These are phyloP conservation scores for Pteria penguin DNA, from an alignment of 2,888 invertebrate species.

Conservation along the genomic window DNA sequence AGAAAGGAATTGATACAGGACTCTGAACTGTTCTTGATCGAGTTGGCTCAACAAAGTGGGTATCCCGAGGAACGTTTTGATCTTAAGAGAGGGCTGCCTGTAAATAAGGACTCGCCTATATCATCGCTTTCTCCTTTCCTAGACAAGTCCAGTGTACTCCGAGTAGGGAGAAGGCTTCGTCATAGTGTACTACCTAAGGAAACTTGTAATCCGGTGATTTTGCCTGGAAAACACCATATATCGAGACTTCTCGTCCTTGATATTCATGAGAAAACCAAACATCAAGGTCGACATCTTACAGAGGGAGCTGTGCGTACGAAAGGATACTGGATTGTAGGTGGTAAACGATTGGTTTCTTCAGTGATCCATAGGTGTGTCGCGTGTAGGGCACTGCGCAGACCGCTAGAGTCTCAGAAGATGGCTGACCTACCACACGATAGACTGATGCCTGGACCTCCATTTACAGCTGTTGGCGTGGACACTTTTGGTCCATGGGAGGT, in stretches of 20 bases:
- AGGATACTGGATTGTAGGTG: conserved; percentile 36
- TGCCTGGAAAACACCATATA: background rate
- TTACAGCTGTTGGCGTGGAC: conserved; percentile 35
- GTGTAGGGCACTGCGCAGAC: conserved; percentile 19
- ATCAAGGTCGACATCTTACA: conserved; percentile 14
- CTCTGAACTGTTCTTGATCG: background rate
- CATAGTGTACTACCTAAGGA: background rate
- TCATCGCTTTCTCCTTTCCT: background rate
- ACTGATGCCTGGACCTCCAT: conserved; percentile 24
- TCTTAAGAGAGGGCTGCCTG: background rate
- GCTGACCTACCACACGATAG: conserved; percentile 31
- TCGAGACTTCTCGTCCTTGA: background rate
- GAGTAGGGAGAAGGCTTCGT: background rate
- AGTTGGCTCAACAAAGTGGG: background rate
- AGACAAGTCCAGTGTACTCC: background rate
- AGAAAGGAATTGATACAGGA: too few relatives aligned
- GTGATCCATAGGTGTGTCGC: conserved; percentile 30
- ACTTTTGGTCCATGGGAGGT: conserved; percentile 35
- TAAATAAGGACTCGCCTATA: background rate
- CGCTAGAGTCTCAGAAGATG: conserved; percentile 15
- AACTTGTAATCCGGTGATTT: background rate
- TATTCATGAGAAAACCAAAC: background rate
- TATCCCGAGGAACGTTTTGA: background rate
- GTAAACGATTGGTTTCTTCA: conserved; percentile 29
- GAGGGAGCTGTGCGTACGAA: conserved; percentile 5